Conservation (phyloP, 2,797 vertebrate genomes). For the Telmatherina bonti region DNA sequence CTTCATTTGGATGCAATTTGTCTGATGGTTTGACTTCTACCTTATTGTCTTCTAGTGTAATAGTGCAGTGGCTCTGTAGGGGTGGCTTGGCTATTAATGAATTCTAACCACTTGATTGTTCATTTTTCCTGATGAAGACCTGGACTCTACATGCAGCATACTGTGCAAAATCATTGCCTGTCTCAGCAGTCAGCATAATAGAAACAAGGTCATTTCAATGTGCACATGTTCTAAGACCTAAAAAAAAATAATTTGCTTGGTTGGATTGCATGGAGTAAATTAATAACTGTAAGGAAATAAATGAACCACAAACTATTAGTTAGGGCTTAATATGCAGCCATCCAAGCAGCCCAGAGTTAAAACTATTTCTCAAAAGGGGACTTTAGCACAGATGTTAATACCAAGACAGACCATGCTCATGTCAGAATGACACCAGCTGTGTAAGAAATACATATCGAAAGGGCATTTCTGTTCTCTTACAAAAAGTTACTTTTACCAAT, state of each 20-base stretch:
- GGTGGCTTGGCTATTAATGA: neutral
- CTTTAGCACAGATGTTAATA: neutral
- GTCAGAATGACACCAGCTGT: neutral
- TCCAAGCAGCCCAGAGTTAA: neutral
- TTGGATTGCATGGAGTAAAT: constrained; percentile 2
- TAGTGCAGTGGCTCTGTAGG: neutral
- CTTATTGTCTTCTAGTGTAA: neutral
- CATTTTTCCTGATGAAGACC: neutral
- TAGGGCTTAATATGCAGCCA: constrained; percentile 2
- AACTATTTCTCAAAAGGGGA: neutral
- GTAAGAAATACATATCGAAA: neutral
- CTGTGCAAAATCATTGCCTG: neutral
- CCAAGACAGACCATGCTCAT: neutral
- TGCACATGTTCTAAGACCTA: neutral
- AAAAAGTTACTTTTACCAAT: neutral
- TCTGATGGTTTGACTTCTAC: neutral
- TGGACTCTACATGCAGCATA: neutral
- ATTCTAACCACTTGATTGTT: neutral
- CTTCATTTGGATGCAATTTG: neutral
- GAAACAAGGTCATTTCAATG: constrained; percentile 14
- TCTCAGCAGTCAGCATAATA: neutral
- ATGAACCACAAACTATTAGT: constrained; percentile 22
- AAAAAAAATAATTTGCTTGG: constrained; percentile 11
- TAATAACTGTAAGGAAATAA: constrained; percentile 25
- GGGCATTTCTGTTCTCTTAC: neutral